phyloP scores from a whole-genome alignment of 1,140 invertebrate species.

The Helicorthomorpha holstii region DNA sequence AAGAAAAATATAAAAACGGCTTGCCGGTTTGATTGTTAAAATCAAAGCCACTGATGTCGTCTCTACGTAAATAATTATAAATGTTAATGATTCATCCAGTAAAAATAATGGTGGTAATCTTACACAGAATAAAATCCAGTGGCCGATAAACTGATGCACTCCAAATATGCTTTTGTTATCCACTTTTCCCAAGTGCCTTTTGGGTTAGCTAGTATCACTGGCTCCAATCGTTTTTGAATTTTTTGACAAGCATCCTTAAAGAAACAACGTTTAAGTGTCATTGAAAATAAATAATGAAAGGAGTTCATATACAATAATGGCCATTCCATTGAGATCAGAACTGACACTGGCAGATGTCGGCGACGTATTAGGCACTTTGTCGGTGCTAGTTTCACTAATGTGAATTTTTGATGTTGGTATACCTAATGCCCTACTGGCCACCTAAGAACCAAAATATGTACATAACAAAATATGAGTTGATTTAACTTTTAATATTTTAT shows the following conservation, averaged over 20 bases:
- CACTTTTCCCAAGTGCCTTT: conserved; percentile 70
- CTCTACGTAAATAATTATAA: conserved; percentile 23
- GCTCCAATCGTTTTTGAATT: conserved; percentile 54
- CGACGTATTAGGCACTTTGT: conserved; percentile 87
- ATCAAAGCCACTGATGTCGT: conserved; percentile 50
- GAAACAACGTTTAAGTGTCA: no score
- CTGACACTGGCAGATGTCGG: conserved; percentile 78
- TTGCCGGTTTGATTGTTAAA: conserved; percentile 48
- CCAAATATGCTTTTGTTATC: conserved; percentile 61
- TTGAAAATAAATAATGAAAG: not conserved
- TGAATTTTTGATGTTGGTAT: conserved; percentile 61
- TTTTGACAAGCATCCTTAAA: conserved; percentile 69
- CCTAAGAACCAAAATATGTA: conserved; percentile 15
- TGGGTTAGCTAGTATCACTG: conserved; percentile 57
- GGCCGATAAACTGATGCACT: conserved; percentile 61
- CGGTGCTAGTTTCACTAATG: conserved; percentile 72
- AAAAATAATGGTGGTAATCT: not conserved
- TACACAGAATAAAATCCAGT: conserved; percentile 53
- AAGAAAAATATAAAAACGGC: conserved; percentile 64
- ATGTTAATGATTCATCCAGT: not conserved
- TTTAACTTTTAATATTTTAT: not conserved
- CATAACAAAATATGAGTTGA: not conserved
- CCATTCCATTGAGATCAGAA: conserved; percentile 91
- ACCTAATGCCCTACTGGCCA: conserved; percentile 39
- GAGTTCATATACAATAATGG: conserved; percentile 42